Evolutionary conservation across 2,797 vertebrate genomes (phyloP).

Genomic region (Coreius guichenoti): DNA sequence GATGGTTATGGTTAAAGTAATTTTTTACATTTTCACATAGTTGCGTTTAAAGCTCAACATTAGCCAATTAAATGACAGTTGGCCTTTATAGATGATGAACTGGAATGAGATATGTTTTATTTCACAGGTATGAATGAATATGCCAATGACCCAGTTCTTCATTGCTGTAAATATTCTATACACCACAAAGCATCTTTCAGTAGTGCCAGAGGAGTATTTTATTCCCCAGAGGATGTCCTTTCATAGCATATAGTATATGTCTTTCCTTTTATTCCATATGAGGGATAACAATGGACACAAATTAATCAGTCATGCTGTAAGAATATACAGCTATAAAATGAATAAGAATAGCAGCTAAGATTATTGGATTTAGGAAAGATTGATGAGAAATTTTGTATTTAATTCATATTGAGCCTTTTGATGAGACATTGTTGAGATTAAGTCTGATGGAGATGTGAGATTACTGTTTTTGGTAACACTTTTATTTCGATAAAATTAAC

Average conservation of each 20-base stretch:
- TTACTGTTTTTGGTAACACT: too few species aligned
- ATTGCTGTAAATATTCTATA: not conserved
- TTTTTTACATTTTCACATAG: not conserved
- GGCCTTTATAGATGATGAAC: not conserved
- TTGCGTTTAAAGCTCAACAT: not conserved
- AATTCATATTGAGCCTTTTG: not conserved
- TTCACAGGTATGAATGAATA: not conserved
- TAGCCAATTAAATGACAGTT: slow-evolving; percentile 15
- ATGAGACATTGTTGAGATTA: not conserved
- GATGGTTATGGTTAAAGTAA: not conserved
- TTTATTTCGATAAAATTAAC: too few species aligned
- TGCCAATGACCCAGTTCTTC: not conserved
- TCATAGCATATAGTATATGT: not conserved
- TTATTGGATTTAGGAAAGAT: not conserved
- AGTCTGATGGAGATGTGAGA: too few species aligned
- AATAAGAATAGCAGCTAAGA: not conserved
- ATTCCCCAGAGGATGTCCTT: not conserved
- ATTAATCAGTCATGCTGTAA: not conserved
- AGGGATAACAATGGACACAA: not conserved
- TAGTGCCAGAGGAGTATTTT: not conserved
- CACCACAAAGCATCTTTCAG: not conserved
- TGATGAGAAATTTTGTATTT: not conserved
- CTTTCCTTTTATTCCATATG: not conserved
- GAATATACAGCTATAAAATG: not conserved
- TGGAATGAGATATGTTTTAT: not conserved